Conservation (phyloP, 2,113 vertebrate genomes). For the Chrysemys picta region DNA sequence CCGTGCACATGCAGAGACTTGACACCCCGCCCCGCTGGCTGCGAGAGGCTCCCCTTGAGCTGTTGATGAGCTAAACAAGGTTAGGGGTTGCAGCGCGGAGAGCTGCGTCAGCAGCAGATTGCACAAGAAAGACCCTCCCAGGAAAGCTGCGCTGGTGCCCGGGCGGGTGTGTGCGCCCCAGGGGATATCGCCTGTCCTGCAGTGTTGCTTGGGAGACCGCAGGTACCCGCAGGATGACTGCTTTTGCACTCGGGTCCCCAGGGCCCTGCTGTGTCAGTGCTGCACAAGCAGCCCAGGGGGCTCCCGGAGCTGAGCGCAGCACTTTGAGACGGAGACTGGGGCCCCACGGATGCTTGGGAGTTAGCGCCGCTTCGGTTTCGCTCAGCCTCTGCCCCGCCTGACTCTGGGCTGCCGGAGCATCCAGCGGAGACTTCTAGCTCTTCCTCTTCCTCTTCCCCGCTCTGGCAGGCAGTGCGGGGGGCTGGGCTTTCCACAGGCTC, state of each 20-base stretch:
- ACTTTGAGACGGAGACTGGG: not conserved
- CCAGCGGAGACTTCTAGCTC: not conserved
- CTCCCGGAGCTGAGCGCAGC: not conserved
- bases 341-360: too few relatives aligned
- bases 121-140: not conserved
- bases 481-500: too few relatives aligned
- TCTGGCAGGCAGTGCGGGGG: not conserved
- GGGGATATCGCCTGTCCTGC: not conserved
- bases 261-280: too few relatives aligned
- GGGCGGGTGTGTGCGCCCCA: not conserved
- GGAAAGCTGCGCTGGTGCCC: not conserved
- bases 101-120: not conserved
- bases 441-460: not conserved
- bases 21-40: not conserved
- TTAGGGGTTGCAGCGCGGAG: not conserved
- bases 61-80: too few relatives aligned
- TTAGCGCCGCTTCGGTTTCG: too few relatives aligned
- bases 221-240: not conserved
- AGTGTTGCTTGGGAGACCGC: not conserved
- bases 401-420: not conserved
- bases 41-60: not conserved
- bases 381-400: not conserved
- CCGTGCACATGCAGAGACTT: not conserved
- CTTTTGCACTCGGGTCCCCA: not conserved
- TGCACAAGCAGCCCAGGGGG: not conserved